Evolutionary conservation across 2,797 vertebrate genomes (phyloP).

Genomic region (Cercopithecus mitis): DNA sequence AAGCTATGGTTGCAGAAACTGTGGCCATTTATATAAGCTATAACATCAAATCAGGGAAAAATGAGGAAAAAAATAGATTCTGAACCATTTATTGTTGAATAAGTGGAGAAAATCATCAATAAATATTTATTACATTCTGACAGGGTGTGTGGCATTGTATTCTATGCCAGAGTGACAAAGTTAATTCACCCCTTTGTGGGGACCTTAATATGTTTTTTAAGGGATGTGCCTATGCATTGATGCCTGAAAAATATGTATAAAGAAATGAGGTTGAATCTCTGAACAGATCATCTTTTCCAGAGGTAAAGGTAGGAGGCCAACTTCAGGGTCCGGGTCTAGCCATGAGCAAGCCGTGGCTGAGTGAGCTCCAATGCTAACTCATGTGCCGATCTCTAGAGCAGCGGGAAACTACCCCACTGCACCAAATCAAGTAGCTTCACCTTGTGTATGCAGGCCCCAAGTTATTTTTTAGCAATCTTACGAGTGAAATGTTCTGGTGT

Average conservation of each 20-base stretch:
- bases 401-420: conserved; percentile 51
- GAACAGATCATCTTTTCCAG: conserved; percentile 57
- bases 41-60: conserved; percentile 79
- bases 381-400: conserved; percentile 25
- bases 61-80: conserved; percentile 42
- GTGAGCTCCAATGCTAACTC: neutral
- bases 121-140: conserved; percentile 78
- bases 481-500: conserved; percentile 33
- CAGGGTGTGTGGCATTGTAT: conserved; percentile 79
- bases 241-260: conserved; percentile 74
- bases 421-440: conserved; percentile 67
- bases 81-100: conserved; percentile 66
- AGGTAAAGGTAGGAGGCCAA: conserved; percentile 35
- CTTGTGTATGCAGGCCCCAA: conserved; percentile 63
- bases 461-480: conserved; percentile 61
- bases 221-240: conserved; percentile 82
- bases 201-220: conserved; percentile 80
- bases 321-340: neutral
- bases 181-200: conserved; percentile 75
- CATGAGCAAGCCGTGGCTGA: neutral
- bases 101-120: conserved; percentile 69
- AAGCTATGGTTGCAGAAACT: conserved; percentile 42
- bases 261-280: conserved; percentile 67
- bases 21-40: conserved; percentile 69
- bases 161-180: conserved; percentile 80